Evolutionary conservation across 2,888 invertebrate species (phyloP), one percentile per base, ranked within the genome.

Genomic region (Branchinecta sandiegonensis): DNA sequence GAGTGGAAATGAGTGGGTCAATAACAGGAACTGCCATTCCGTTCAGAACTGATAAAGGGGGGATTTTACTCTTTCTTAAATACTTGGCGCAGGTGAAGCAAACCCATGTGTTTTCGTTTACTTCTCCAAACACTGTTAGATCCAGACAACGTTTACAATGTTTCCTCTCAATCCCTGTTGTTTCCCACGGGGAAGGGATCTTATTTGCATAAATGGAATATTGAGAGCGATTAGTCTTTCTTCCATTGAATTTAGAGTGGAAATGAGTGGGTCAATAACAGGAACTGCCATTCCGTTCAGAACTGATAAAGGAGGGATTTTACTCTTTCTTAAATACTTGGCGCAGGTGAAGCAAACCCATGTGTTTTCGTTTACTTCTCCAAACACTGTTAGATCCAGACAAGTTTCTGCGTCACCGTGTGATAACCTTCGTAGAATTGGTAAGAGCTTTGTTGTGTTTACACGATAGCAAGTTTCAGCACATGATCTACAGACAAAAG

Each of bases 121-220:
- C 4, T 50, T 50, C 50, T 50, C 50, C 50, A 13, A 50, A 50
- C 14, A 4, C 50, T 14, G 14, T 50, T 2, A 50, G 3, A 14
- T 50, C 50, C 4, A 50, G 50, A 50, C 13, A 50, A 50, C n/a
- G n/a, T n/a, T n/a, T n/a, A n/a, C n/a, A n/a, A n/a, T n/a, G n/a
- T 50, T 50, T 50, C 50, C 50, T 50, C 50, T 50, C 50, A 50
- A 50, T 50, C 50, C 50, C 50, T 50, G 50, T 50, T 50, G 50
- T 4, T 4, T 50, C 50, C 50, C 50, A 50, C 50, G 50, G 14
- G 50, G 50, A 14, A 50, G 50, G 50, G 50, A 50, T 50, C 50
- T 50, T n/a, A 50, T 50, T 50, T 50, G 50, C 50, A 50, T 50
- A 14, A 50, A 50, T 50, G 50, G 50, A 14, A 50, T 50, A 50